phyloP scores from a whole-genome alignment of 37 sponge, comb jelly and placozoan genomes.

The Bolinopsis microptera region DNA sequence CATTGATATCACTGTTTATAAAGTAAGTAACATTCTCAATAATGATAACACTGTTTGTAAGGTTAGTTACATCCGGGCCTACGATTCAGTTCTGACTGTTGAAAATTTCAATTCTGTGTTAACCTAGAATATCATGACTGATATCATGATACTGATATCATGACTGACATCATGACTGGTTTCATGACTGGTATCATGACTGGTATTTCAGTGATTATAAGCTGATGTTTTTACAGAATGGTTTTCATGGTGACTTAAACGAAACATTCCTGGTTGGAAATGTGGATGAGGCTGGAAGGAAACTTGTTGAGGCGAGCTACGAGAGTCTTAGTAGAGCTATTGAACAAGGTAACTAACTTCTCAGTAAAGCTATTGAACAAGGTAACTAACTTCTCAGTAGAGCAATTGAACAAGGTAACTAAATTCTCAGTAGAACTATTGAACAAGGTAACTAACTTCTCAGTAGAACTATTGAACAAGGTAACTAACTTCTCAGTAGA shows the following conservation, averaged over 20 bases:
- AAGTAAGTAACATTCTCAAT: not conserved
- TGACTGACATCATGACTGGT: no score
- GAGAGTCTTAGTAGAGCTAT: conserved; percentile 89
- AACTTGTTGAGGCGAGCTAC: conserved; percentile 80
- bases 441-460: no score
- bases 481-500: no score
- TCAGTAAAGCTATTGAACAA: no score
- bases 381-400: no score
- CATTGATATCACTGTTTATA: conserved; percentile 69
- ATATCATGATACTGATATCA: no score
- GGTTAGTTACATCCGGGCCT: not conserved
- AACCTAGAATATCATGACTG: no score
- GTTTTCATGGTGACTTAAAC: conserved; percentile 96
- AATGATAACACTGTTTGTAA: not conserved
- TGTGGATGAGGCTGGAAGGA: conserved; percentile 76
- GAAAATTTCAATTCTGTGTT: not conserved
- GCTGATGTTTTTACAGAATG: conserved; percentile 67
- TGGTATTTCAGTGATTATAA: no score
- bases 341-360: conserved; percentile 70
- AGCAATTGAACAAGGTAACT: no score
- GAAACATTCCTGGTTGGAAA: conserved; percentile 93
- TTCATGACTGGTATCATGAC: no score
- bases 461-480: no score
- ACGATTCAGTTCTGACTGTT: not conserved
- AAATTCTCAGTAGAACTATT: no score